Percentiles rank a stretch among this genome's conserved stretches.
Evolutionary conservation across 2,113 vertebrate genomes (phyloP).

Genomic region (Rafetus swinhoei): DNA sequence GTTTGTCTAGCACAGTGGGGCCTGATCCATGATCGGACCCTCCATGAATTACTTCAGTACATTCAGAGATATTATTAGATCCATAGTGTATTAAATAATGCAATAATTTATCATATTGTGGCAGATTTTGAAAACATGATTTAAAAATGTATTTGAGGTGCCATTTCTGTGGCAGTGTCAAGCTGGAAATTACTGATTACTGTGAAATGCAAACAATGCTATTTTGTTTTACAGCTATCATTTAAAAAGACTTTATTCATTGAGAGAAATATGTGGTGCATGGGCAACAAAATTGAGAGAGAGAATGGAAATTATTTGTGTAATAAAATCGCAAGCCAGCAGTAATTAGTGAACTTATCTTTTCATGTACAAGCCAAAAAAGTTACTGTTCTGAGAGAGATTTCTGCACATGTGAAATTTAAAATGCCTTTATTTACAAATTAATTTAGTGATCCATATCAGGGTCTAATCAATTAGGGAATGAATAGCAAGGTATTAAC

Average conservation of each 20-base stretch:
- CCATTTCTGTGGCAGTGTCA: slow-evolving; percentile 53
- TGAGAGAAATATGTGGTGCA: slow-evolving; percentile 58
- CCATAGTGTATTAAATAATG: neutral
- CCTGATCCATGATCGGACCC: neutral
- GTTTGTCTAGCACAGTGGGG: neutral
- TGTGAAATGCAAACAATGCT: slow-evolving; percentile 63
- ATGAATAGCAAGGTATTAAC: too few relatives aligned
- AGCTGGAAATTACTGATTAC: slow-evolving; percentile 58
- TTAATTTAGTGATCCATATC: neutral
- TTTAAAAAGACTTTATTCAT: slow-evolving; percentile 62
- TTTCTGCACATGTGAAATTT: neutral
- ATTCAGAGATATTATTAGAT: neutral
- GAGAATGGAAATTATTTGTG: slow-evolving; percentile 45
- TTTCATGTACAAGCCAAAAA: neutral
- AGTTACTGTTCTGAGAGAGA: neutral
- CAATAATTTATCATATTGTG: slow-evolving; percentile 14
- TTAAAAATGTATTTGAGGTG: slow-evolving; percentile 36
- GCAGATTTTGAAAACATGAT: slow-evolving; percentile 29
- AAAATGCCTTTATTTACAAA: neutral
- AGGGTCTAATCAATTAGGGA: neutral
- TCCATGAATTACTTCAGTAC: neutral
- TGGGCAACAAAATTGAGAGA: slow-evolving; percentile 31
- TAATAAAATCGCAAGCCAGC: slow-evolving; percentile 17
- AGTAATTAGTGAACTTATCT: slow-evolving; percentile 22
- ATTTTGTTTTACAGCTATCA: slow-evolving; percentile 61